Conservation (phyloP, 2,113 vertebrate genomes). For the Aphelocoma coerulescens region DNA sequence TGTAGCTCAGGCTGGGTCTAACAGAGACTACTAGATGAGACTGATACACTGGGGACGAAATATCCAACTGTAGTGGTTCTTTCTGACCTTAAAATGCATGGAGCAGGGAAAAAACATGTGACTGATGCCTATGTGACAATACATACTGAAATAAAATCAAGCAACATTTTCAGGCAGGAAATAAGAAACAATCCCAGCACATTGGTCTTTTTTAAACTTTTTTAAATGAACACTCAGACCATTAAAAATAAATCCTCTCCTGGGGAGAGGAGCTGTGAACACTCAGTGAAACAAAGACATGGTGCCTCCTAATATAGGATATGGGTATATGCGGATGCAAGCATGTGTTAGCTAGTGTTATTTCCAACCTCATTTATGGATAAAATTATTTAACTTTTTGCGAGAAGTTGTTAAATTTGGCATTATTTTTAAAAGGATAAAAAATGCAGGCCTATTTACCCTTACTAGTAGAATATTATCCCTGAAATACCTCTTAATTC, state of each 20-base stretch:
- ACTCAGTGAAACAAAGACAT: background rate
- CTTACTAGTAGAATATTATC: background rate
- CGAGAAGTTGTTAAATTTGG: fast-evolving
- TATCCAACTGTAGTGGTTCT: background rate
- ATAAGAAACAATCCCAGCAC: background rate
- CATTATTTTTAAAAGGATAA: background rate
- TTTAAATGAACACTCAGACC: background rate
- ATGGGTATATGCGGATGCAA: too few relatives aligned
- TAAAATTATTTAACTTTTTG: background rate
- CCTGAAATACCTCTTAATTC: background rate
- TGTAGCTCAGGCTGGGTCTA: background rate
- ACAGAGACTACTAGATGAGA: background rate
- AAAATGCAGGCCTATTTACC: background rate
- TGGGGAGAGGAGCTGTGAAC: background rate
- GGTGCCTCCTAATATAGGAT: background rate
- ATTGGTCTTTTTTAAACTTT: background rate
- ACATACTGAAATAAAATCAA: background rate
- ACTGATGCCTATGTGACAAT: background rate
- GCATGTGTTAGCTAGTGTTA: too few relatives aligned
- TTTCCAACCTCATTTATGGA: background rate
- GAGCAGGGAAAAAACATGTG: background rate
- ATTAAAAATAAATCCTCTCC: background rate
- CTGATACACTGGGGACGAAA: background rate
- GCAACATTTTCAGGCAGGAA: background rate
- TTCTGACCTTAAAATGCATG: background rate